phyloP scores from a whole-genome alignment of 2,888 invertebrate species.

The Crepidodera aurea region DNA sequence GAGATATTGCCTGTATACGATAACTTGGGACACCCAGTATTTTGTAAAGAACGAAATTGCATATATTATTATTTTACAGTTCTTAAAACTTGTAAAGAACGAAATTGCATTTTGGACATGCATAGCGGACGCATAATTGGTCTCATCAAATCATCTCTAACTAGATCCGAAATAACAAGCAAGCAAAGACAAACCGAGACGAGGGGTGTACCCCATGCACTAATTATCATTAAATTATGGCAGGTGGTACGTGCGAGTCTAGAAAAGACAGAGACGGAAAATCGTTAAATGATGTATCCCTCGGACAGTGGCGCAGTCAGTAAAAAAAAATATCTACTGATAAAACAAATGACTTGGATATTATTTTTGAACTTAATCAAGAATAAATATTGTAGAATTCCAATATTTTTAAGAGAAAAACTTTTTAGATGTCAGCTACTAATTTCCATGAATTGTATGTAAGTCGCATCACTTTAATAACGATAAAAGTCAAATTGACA shows the following conservation, averaged over 20 bases:
- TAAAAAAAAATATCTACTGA: no score
- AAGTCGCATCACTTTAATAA: no score
- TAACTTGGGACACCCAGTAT: no score
- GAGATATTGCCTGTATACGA: no score
- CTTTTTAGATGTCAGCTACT: no score
- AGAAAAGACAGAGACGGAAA: slow-evolving; percentile 27
- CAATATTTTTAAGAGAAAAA: no score
- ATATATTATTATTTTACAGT: neutral
- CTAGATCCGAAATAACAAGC: slow-evolving; percentile 21
- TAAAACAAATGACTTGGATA: no score
- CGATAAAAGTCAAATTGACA: no score
- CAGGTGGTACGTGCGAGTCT: slow-evolving; percentile 24
- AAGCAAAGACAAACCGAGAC: slow-evolving; percentile 7
- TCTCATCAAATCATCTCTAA: slow-evolving; percentile 15
- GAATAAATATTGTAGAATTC: no score
- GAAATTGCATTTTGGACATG: neutral
- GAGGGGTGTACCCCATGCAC: slow-evolving; percentile 26
- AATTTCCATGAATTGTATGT: no score
- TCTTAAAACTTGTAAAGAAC: neutral
- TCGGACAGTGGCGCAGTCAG: slow-evolving; percentile 7
- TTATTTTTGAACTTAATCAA: no score
- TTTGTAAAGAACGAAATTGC: neutral
- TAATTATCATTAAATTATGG: slow-evolving; percentile 40
- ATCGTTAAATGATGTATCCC: slow-evolving; percentile 35
- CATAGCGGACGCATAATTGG: neutral